phyloP scores from a whole-genome alignment of 2,797 vertebrate species.

The Iguana delicatissima region DNA sequence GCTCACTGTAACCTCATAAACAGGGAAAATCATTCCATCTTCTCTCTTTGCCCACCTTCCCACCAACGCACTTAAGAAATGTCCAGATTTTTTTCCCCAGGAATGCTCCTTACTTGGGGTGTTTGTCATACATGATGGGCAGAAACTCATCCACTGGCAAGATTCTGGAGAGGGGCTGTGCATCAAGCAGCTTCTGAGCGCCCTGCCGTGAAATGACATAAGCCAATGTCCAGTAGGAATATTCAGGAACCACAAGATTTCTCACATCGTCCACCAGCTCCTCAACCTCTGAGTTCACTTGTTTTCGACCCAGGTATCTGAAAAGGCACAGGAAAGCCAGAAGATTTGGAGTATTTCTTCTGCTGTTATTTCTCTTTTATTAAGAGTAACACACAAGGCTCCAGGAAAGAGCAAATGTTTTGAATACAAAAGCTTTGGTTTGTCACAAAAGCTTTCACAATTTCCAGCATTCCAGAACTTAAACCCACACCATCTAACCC shows the following conservation, averaged over 20 bases:
- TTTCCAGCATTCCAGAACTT: background rate
- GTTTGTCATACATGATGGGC: constrained; percentile 97
- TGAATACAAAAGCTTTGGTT: no score
- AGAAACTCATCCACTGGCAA: constrained; percentile 96
- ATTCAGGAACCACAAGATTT: constrained; percentile 89
- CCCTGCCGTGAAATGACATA: constrained; percentile 90
- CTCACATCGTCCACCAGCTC: constrained; percentile 83
- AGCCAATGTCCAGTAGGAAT: constrained; percentile 96
- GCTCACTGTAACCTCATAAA: background rate
- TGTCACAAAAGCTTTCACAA: background rate
- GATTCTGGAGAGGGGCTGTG: constrained; percentile 92
- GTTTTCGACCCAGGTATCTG: constrained; percentile 96
- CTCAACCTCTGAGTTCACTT: constrained; percentile 90
- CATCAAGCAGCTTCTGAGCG: constrained; percentile 91
- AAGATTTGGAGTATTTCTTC: no score
- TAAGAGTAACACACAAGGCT: no score
- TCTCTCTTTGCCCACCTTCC: no score
- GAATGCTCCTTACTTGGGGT: constrained; percentile 90
- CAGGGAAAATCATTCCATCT: background rate
- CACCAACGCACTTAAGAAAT: background rate
- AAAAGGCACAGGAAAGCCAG: background rate
- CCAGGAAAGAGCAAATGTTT: no score
- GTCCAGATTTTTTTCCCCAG: rapidly evolving
- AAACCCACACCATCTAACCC: background rate
- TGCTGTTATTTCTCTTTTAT: background rate